These are phyloP conservation scores for Dromiciops gliroides DNA, from an alignment of 2,113 vertebrate species.

Conservation along the genomic window DNA sequence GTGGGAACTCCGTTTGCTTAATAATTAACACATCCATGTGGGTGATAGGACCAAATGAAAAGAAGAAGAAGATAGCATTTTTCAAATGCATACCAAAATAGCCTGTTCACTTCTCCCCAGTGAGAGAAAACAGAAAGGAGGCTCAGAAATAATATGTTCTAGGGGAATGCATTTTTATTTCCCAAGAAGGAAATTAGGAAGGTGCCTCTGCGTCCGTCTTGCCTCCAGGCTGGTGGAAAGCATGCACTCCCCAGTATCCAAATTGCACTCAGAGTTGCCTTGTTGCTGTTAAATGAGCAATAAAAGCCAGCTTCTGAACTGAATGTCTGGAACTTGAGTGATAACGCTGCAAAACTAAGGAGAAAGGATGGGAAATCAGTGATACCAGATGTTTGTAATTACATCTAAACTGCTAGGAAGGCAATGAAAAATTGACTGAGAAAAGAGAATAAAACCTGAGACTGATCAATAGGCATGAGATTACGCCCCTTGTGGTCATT, in stretches of 20 bases:
- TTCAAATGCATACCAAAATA: not conserved
- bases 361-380: constrained; percentile 58
- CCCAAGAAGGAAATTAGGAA: constrained; percentile 45
- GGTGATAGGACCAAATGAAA: not conserved
- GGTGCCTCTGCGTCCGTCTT: constrained; percentile 12
- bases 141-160: not conserved
- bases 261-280: constrained; percentile 58
- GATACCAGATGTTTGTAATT: constrained; percentile 78
- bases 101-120: not conserved
- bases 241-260: constrained; percentile 57
- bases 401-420: constrained; percentile 56
- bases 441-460: constrained; percentile 47
- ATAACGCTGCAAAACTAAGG: constrained; percentile 66
- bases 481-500: constrained; percentile 23
- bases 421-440: constrained; percentile 30
- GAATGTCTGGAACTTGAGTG: constrained; percentile 64
- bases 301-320: constrained; percentile 68
- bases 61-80: not conserved
- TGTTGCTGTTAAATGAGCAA: constrained; percentile 74
- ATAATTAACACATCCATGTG: constrained; percentile 13
- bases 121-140: constrained; percentile 43
- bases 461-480: constrained; percentile 53
- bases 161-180: constrained; percentile 33
- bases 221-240: constrained; percentile 62
- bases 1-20: not conserved